Evolutionary conservation across 2,113 vertebrate species (phyloP).

Genomic region (Poecile atricapillus): DNA sequence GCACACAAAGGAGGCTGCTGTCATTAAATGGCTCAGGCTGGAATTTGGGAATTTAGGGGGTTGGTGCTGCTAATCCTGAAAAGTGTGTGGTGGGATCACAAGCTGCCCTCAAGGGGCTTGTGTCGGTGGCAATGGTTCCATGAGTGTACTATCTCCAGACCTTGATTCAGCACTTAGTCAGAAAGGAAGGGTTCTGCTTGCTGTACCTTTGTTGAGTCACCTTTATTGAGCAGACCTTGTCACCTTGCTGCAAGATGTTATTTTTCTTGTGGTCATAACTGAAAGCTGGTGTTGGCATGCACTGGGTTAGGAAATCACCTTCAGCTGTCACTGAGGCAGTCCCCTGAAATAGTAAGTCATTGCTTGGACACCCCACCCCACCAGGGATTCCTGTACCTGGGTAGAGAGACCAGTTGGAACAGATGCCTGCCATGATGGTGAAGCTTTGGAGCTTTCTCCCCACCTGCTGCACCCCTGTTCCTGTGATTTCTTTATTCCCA

Average conservation of each 20-base stretch:
- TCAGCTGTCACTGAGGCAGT: background rate
- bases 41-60: background rate
- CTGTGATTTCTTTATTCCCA: background rate
- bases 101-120: background rate
- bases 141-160: background rate
- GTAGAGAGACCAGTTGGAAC: background rate
- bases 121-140: background rate
- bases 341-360: background rate
- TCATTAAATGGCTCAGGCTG: background rate
- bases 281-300: background rate
- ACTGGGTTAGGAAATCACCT: background rate
- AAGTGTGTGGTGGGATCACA: background rate
- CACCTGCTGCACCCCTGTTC: background rate
- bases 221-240: background rate
- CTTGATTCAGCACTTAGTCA: conserved; percentile 12
- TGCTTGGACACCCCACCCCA: background rate
- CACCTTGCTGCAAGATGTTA: background rate
- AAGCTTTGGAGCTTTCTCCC: background rate
- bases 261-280: background rate
- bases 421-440: background rate
- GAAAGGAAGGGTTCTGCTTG: background rate
- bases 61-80: background rate
- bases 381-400: background rate
- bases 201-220: background rate
- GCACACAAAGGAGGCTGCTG: background rate